Conservation (phyloP, 2,113 vertebrate species). For the Epinephelus fuscoguttatus region DNA sequence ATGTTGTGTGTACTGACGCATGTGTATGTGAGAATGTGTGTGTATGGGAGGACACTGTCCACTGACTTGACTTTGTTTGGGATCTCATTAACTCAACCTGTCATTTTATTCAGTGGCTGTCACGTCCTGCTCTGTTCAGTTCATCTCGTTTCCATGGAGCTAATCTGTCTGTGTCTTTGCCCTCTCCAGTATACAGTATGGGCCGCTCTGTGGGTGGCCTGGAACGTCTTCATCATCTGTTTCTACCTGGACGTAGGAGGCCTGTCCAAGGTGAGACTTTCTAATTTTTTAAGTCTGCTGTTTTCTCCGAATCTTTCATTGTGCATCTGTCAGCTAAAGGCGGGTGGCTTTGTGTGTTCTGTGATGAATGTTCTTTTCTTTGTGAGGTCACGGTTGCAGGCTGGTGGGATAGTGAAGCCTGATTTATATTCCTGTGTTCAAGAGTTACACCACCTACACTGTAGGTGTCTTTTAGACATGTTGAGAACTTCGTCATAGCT, state of each 20-base stretch:
- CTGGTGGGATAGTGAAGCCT: not conserved
- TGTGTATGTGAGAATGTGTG: not conserved
- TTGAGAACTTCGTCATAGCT: not conserved
- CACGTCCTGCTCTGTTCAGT: slow-evolving; percentile 13
- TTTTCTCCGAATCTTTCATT: not conserved
- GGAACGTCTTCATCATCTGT: slow-evolving; percentile 95
- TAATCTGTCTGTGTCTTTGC: slow-evolving; percentile 55
- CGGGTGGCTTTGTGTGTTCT: not conserved
- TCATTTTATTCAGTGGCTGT: slow-evolving; percentile 19
- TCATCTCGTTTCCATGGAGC: slow-evolving; percentile 14
- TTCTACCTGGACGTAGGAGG: slow-evolving; percentile 95
- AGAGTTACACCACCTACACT: not conserved
- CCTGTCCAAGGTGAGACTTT: slow-evolving; percentile 89
- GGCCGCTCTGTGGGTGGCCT: slow-evolving; percentile 93
- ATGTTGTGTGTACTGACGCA: not conserved
- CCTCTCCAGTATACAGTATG: slow-evolving; percentile 89
- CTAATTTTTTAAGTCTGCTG: not conserved
- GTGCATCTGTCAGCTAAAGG: not conserved
- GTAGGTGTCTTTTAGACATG: not conserved
- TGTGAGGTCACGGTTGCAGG: slow-evolving; percentile 12
- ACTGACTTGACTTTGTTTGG: slow-evolving; percentile 13
- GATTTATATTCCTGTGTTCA: slow-evolving; percentile 1
- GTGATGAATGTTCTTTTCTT: slow-evolving; percentile 12
- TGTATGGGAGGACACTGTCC: not conserved
- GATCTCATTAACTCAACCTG: slow-evolving; percentile 9